Evolutionary conservation across 1,140 invertebrate species (phyloP).

Genomic region (Rhyacophila brunnea): DNA sequence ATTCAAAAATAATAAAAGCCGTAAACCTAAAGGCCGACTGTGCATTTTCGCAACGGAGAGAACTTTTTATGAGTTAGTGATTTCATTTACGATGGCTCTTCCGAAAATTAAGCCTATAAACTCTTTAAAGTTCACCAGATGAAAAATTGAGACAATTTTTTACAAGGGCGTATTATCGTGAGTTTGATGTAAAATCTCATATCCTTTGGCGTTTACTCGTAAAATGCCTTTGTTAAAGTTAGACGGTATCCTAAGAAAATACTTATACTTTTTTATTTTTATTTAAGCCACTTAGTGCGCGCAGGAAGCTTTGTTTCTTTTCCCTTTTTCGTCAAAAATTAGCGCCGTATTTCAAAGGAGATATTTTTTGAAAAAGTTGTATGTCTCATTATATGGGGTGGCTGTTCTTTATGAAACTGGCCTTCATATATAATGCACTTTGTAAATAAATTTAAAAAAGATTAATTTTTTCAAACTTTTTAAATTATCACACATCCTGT

Average conservation of each 20-base stretch:
- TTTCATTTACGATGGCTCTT: conserved; percentile 30
- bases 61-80: conserved; percentile 35
- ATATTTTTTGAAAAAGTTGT: too few species aligned
- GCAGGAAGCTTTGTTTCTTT: not conserved
- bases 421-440: too few species aligned
- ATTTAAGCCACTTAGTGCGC: conserved; percentile 8
- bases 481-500: too few species aligned
- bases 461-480: too few species aligned
- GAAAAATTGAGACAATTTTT: conserved; percentile 34
- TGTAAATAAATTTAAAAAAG: too few species aligned
- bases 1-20: too few species aligned
- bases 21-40: conserved; percentile 1
- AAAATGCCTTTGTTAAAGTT: conserved; percentile 28
- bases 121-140: conserved; percentile 31
- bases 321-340: too few species aligned
- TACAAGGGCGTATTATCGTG: conserved; percentile 20
- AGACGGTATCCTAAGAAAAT: conserved; percentile 12
- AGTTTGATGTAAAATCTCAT: conserved; percentile 30
- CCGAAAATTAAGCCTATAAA: conserved; percentile 24
- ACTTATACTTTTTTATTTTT: conserved; percentile 15
- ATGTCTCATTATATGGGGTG: too few species aligned
- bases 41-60: conserved; percentile 2
- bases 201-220: conserved; percentile 21
- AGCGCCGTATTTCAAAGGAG: too few species aligned
- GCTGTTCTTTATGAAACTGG: too few species aligned